Percentiles rank a stretch among this genome's conserved stretches.
Conservation (phyloP, 2,113 vertebrate genomes). For the Apteryx mantelli region DNA sequence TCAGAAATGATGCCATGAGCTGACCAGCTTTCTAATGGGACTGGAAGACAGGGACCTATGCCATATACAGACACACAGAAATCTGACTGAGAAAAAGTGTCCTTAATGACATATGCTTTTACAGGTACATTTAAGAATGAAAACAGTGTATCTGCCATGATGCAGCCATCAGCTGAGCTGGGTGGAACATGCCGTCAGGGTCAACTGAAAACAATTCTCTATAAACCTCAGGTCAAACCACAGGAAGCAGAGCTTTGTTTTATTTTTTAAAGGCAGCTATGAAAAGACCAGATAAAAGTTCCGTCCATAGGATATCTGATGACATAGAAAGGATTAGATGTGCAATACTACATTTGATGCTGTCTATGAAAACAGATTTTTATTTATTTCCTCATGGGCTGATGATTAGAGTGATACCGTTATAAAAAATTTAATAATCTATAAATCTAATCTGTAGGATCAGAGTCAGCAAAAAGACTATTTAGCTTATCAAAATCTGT, state of each 20-base stretch:
- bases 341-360: not conserved
- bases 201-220: not conserved
- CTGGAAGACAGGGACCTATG: not conserved
- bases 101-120: not conserved
- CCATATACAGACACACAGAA: not conserved
- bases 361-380: not conserved
- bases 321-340: not conserved
- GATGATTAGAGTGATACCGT: constrained; percentile 16
- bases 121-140: not conserved
- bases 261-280: not conserved
- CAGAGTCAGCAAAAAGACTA: constrained; percentile 31
- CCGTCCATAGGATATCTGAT: not conserved
- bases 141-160: not conserved
- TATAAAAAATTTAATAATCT: not conserved
- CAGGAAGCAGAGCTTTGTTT: not conserved
- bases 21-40: not conserved
- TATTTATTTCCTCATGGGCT: not conserved
- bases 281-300: not conserved
- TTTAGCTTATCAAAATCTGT: constrained; percentile 45
- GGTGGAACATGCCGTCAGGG: not conserved
- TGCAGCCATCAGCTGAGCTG: not conserved
- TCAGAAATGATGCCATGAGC: not conserved
- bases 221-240: not conserved
- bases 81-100: not conserved
- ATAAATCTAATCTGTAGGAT: constrained; percentile 19